A percentile compares a stretch with the other conserved stretches of the same genome.
phyloP scores from a whole-genome alignment of 1,140 invertebrate species.

The Yoshiicerus persimilis region DNA sequence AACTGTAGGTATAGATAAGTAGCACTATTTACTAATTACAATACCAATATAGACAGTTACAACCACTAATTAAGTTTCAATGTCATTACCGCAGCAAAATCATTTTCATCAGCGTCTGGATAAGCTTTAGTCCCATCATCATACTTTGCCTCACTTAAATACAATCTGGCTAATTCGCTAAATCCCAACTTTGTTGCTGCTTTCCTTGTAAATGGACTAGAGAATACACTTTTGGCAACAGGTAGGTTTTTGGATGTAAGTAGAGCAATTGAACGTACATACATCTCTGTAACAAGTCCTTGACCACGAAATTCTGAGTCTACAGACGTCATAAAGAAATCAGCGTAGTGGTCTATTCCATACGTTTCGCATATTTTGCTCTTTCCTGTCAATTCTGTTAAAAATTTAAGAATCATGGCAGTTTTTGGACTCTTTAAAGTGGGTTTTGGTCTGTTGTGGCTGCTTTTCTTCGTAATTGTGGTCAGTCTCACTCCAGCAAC shows the following conservation, averaged over 20 bases:
- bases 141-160: slow-evolving; percentile 2
- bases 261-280: neutral
- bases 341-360: neutral
- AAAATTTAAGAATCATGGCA: neutral
- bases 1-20: neutral
- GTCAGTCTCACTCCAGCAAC: slow-evolving; percentile 34
- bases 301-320: slow-evolving; percentile 3
- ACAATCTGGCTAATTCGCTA: neutral
- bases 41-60: neutral
- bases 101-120: neutral
- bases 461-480: neutral
- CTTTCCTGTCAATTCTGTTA: neutral
- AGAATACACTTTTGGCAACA: neutral
- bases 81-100: slow-evolving; percentile 2
- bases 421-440: slow-evolving; percentile 11
- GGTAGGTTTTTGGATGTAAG: neutral
- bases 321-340: neutral
- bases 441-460: neutral
- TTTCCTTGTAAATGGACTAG: slow-evolving; percentile 8
- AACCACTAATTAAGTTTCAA: neutral
- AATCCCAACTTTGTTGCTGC: neutral
- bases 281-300: slow-evolving; percentile 28
- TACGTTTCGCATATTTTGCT: slow-evolving; percentile 9
- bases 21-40: neutral
- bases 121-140: neutral